Evolutionary conservation across 2,888 invertebrate species (phyloP).

Genomic region (Troides aeacus): DNA sequence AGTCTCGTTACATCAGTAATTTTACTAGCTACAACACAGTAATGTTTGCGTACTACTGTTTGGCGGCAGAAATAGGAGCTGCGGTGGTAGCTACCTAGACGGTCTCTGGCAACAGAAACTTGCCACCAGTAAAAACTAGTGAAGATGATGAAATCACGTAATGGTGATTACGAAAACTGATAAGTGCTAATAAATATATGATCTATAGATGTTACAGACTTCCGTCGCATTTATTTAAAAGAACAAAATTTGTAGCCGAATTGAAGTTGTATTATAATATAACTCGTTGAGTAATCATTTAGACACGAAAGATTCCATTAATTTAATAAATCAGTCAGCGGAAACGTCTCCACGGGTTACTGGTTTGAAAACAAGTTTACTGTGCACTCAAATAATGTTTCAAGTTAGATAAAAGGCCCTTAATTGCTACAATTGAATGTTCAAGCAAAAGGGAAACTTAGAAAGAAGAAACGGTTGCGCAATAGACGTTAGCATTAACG

Average conservation of each 20-base stretch:
- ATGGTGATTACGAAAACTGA: background rate
- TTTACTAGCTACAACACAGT: too few species aligned
- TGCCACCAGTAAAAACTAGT: too few species aligned
- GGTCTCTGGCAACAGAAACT: too few species aligned
- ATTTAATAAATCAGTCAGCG: conserved; percentile 18
- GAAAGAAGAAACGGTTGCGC: conserved; percentile 13
- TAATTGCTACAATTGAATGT: conserved; percentile 22
- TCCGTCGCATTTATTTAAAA: background rate
- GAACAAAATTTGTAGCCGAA: background rate
- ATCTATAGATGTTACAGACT: background rate
- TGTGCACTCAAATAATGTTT: conserved; percentile 18
- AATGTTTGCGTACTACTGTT: too few species aligned
- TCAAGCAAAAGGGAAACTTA: conserved; percentile 19
- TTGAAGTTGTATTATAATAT: background rate
- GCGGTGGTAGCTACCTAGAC: too few species aligned
- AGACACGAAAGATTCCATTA: conserved; percentile 5
- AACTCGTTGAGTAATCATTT: conserved; percentile 5
- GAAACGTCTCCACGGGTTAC: conserved; percentile 9
- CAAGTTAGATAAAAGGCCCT: conserved; percentile 26
- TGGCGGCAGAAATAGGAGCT: too few species aligned
- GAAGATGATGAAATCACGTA: too few species aligned
- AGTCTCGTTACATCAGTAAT: too few species aligned
- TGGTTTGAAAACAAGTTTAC: conserved; percentile 17
- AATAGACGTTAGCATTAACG: conserved; percentile 22
- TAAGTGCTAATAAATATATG: background rate